A percentile compares a stretch with the other conserved stretches of the same genome.
Conservation (phyloP, 2,113 vertebrate species). For the Cyanoderma ruficeps region DNA sequence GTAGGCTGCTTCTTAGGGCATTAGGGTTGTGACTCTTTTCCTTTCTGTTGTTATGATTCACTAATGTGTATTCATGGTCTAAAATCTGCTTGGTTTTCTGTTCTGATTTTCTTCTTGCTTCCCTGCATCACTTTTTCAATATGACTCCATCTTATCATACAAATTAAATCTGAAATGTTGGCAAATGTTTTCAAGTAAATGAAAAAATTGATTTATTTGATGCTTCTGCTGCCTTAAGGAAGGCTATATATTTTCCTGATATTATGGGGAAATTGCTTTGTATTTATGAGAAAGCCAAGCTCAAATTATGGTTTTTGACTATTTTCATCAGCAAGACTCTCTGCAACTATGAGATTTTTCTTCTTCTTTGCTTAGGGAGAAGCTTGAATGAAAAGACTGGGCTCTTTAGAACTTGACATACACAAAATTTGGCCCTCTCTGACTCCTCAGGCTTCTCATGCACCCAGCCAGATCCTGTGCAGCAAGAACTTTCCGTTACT, state of each 20-base stretch:
- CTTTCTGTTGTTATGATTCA: background rate
- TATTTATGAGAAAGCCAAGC: background rate
- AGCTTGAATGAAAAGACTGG: background rate
- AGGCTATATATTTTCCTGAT: background rate
- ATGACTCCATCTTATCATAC: background rate
- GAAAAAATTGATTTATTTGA: background rate
- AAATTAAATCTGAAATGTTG: background rate
- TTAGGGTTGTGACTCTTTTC: background rate
- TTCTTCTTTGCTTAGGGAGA: background rate
- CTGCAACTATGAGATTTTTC: background rate
- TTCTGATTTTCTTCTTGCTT: background rate
- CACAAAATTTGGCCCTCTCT: background rate
- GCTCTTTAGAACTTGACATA: background rate
- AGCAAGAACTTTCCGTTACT: background rate
- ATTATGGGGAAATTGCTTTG: background rate
- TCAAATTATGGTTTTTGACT: background rate
- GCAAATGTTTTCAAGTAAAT: background rate
- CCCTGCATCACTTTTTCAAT: background rate
- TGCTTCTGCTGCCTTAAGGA: background rate
- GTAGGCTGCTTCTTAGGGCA: background rate
- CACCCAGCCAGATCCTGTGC: background rate
- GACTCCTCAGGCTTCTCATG: background rate
- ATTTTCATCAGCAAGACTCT: background rate
- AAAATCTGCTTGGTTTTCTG: background rate
- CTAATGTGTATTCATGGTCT: background rate